Evolutionary conservation across 2,888 invertebrate genomes (phyloP).

Genomic region (Sylvicola cinctus): DNA sequence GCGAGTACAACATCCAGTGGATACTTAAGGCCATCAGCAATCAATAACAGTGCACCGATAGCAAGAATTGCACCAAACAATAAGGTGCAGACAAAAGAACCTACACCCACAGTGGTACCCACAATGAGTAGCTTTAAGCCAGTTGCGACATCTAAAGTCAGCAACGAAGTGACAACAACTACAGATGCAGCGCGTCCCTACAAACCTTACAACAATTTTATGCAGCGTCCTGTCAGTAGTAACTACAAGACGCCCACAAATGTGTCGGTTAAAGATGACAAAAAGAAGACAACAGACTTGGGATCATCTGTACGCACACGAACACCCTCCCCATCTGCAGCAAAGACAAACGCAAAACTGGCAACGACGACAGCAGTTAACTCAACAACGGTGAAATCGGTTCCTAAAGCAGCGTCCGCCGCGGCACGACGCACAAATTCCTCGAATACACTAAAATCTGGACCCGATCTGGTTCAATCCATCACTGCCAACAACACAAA

Average conservation of each 20-base stretch:
- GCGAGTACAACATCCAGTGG: slow-evolving; percentile 47
- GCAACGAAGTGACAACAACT: neutral
- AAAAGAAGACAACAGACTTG: slow-evolving; percentile 7
- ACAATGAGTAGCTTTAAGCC: slow-evolving; percentile 6
- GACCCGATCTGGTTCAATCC: slow-evolving; percentile 4
- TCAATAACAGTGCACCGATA: slow-evolving; percentile 35
- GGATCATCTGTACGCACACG: slow-evolving; percentile 7
- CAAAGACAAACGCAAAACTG: slow-evolving; percentile 1
- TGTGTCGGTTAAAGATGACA: slow-evolving; percentile 9
- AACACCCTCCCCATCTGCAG: slow-evolving; percentile 9
- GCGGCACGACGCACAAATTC: neutral
- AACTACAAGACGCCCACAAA: slow-evolving; percentile 2
- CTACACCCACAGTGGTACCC: too few species aligned
- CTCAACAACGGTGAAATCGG: neutral
- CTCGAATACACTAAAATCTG: neutral
- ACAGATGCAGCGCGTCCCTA: slow-evolving; percentile 8
- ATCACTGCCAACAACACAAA: slow-evolving; percentile 2
- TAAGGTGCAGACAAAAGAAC: too few species aligned
- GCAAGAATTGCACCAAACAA: slow-evolving; percentile 24
- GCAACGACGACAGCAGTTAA: neutral
- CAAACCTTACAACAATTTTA: slow-evolving; percentile 4
- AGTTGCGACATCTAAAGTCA: slow-evolving; percentile 10
- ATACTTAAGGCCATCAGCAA: slow-evolving; percentile 49
- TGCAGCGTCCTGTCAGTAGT: too few species aligned
- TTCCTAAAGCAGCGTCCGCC: neutral